Conservation (phyloP, 1,140 invertebrate species). For the Galendromus occidentalis region DNA sequence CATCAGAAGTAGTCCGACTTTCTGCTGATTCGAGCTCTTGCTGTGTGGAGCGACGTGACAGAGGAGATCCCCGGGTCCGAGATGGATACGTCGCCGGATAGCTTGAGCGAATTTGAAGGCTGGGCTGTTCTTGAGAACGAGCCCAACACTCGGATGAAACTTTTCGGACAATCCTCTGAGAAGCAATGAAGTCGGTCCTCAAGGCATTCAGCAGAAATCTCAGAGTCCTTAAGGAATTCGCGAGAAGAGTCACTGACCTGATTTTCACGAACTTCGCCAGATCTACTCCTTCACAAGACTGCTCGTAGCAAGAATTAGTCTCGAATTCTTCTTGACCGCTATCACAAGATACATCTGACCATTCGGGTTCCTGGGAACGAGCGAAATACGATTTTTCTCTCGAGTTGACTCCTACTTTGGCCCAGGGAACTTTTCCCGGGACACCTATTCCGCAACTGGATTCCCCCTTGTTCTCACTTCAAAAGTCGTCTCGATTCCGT, state of each 20-base stretch:
- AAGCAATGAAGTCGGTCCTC: background rate
- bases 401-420: background rate
- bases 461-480: too few species aligned
- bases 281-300: too few species aligned
- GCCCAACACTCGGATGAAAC: background rate
- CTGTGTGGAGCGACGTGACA: background rate
- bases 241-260: background rate
- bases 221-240: background rate
- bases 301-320: too few species aligned
- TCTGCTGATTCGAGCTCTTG: background rate
- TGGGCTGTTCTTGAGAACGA: background rate
- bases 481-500: background rate
- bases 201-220: background rate
- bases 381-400: background rate
- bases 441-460: too few species aligned
- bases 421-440: background rate
- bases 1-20: background rate
- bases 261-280: too few species aligned
- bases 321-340: too few species aligned
- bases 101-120: background rate
- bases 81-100: background rate
- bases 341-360: too few species aligned
- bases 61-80: background rate
- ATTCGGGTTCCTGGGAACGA: background rate
- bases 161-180: background rate